These are phyloP conservation scores for Stegana nigrithorax DNA, from an alignment of 2,888 invertebrate genomes.

Conservation along the genomic window DNA sequence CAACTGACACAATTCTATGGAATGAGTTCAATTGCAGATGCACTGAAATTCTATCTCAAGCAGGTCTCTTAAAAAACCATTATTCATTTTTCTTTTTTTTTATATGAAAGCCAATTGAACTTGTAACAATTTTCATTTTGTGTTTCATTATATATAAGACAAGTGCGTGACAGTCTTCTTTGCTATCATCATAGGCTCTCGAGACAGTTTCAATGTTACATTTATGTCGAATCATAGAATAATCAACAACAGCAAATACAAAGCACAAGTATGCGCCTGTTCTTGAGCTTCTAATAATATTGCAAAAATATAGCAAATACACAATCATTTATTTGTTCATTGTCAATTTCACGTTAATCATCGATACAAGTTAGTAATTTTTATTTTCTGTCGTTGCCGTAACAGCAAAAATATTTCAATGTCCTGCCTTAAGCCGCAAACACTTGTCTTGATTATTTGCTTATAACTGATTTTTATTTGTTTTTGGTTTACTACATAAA, in stretches of 20 bases:
- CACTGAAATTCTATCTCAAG: background rate
- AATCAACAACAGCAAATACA: slow-evolving; percentile 19
- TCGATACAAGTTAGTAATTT: slow-evolving; percentile 30
- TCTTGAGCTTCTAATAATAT: too few relatives aligned
- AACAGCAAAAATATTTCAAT: slow-evolving; percentile 52
- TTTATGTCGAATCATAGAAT: background rate
- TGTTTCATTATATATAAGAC: background rate
- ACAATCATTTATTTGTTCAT: slow-evolving; percentile 8
- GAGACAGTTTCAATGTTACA: slow-evolving; percentile 44
- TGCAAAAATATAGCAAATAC: too few relatives aligned
- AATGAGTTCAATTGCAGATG: background rate
- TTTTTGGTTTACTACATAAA: background rate
- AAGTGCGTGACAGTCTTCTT: background rate
- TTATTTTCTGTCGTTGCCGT: slow-evolving; percentile 31
- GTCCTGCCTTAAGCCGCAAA: slow-evolving; percentile 37
- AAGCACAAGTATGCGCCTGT: too few relatives aligned
- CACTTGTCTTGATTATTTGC: background rate
- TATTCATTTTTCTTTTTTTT: background rate
- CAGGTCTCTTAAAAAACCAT: background rate
- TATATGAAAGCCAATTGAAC: slow-evolving; percentile 17
- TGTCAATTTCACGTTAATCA: slow-evolving; percentile 19
- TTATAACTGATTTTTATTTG: background rate
- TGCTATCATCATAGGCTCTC: background rate
- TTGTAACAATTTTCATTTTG: slow-evolving; percentile 17
- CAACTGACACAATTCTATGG: slow-evolving; percentile 37